A percentile compares a stretch with the other conserved stretches of the same genome.
phyloP scores from a whole-genome alignment of 2,113 vertebrate genomes.

The Thymallus thymallus region DNA sequence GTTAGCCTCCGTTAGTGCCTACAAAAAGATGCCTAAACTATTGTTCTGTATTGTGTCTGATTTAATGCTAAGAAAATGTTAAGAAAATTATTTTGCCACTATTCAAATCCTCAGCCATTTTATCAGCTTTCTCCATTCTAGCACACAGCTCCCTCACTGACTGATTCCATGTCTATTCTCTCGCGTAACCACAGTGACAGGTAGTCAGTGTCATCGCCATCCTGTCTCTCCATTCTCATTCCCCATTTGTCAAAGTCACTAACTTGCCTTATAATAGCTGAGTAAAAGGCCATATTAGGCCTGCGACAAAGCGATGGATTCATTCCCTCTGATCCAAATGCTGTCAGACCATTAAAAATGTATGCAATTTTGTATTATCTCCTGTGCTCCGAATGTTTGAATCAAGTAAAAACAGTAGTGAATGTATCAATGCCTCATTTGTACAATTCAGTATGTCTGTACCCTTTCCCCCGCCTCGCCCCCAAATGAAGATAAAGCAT shows the following conservation, averaged over 20 bases:
- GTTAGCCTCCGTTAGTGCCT: too few relatives aligned
- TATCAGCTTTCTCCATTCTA: background rate
- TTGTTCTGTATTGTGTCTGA: too few relatives aligned
- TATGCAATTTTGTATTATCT: slow-evolving; percentile 62
- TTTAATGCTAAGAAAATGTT: too few relatives aligned
- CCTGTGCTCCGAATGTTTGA: slow-evolving; percentile 25
- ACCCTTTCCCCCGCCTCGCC: background rate
- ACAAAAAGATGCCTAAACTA: too few relatives aligned
- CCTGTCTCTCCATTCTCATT: slow-evolving; percentile 34
- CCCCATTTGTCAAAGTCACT: slow-evolving; percentile 47
- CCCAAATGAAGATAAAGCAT: slow-evolving; percentile 52
- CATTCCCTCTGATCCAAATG: slow-evolving; percentile 59
- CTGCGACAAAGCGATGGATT: slow-evolving; percentile 59
- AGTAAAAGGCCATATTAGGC: slow-evolving; percentile 60
- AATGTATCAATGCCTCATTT: slow-evolving; percentile 55
- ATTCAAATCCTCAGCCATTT: background rate
- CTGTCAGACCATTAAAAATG: slow-evolving; percentile 66
- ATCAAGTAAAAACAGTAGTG: slow-evolving; percentile 49
- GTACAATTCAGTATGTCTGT: slow-evolving; percentile 46
- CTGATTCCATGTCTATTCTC: background rate
- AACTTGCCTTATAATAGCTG: slow-evolving; percentile 48
- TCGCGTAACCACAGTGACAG: background rate
- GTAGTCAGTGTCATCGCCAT: background rate
- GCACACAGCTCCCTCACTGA: background rate
- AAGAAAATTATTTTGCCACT: background rate